Conservation (phyloP, 2,888 invertebrate species). For the Catotricha subobsoleta region DNA sequence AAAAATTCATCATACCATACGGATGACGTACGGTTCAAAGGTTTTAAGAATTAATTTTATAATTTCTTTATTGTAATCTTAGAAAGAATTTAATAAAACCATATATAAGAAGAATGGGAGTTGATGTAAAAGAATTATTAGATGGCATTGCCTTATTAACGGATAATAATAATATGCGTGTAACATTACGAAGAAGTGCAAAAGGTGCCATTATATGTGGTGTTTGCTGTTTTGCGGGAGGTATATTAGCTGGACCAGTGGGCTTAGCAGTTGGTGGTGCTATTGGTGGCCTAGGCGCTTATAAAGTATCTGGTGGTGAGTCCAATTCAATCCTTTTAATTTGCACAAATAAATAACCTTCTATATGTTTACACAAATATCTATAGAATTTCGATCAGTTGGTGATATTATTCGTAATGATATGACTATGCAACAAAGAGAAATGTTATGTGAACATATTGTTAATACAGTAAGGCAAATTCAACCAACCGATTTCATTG, state of each 20-base stretch:
- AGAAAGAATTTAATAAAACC: not conserved
- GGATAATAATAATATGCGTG: constrained; percentile 23
- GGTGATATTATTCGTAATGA: constrained; percentile 26
- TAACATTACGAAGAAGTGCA: constrained; percentile 20
- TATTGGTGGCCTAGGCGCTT: constrained; percentile 23
- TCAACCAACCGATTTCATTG: constrained; percentile 19
- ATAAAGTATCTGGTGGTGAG: constrained; percentile 21
- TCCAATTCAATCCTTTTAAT: not conserved
- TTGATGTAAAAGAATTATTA: constrained; percentile 23
- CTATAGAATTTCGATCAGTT: constrained; percentile 23
- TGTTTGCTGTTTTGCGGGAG: constrained; percentile 23
- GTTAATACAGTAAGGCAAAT: constrained; percentile 20
- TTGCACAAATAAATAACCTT: not conserved
- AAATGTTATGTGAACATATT: constrained; percentile 20
- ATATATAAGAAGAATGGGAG: constrained; percentile 18
- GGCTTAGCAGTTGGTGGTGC: constrained; percentile 25
- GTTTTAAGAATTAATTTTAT: no score
- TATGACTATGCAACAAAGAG: constrained; percentile 20
- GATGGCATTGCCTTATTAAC: constrained; percentile 23
- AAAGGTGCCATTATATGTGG: constrained; percentile 24
- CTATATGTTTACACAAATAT: constrained; percentile 4
- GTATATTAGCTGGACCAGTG: constrained; percentile 21
- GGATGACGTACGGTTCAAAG: no score
- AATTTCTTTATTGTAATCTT: no score
- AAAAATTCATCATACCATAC: no score